Base-by-base conservation (phyloP, 2,113 vertebrate genomes). In the Epinephelus fuscoguttatus region DNA sequence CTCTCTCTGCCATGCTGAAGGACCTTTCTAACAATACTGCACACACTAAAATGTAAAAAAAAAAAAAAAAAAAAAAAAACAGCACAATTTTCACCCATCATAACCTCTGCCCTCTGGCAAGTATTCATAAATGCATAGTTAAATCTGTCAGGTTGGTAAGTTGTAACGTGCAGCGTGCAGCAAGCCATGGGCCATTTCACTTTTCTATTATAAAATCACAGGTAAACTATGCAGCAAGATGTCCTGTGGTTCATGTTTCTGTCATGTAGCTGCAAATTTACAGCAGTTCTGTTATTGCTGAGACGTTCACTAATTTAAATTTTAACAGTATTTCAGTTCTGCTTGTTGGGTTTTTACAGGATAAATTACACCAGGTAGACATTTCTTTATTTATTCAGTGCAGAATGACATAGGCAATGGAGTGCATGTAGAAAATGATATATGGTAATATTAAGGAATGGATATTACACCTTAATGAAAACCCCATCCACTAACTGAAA, bases 111-210 rank as follows among this genome's bases (percentile, higher is more conserved):
- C 37, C 62, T 60, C 62, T 33, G 7, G 45, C 25, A 49, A 23
- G 33, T 21, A 12, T n/a, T 71, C 19, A 61, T 67, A 67, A 67
- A n/a, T 30, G 66, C 42, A 23, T 42, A n/a, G 40, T 80, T 70
- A 42, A 80, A 80, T 52, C 60, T n/a, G 21, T 52, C 78, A 80
- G 6, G 37, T 37, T 71, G 55, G 33, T 67, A 10, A 27, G 18
- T 30, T 42, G 59, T 14, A n/a, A 67, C 14, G 40, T 83, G 50
- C 18, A 49, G 49, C 23, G 49, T 85, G 78, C 64, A 86, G 87
- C 83, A 66, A 83, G 79, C 82, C 85, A 87, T 69, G 85, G 81
- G 75, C 84, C 85, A 66, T 77, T 84, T 86, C 63, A 37, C 67
- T 79, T 59, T 79, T 70, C 74, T 78, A 75, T 72, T 18, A 42